Evolutionary conservation across 2,797 vertebrate genomes (phyloP).

Genomic region (Thunnus albacares): DNA sequence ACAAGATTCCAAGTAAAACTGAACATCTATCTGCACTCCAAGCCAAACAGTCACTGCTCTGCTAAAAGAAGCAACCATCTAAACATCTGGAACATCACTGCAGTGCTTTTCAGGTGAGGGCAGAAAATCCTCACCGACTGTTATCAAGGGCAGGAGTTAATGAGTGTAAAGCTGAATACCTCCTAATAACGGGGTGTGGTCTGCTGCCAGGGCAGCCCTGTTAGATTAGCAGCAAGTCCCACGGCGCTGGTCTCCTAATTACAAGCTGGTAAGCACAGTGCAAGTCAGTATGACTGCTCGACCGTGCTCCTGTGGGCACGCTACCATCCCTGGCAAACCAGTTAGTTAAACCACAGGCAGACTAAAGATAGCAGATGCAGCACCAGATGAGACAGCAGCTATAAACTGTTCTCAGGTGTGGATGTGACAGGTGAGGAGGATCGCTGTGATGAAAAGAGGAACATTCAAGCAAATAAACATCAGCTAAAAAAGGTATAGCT

Average conservation of each 20-base stretch:
- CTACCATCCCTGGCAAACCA: conserved; percentile 66
- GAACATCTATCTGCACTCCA: not conserved
- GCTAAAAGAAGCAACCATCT: not conserved
- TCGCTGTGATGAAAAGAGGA: not conserved
- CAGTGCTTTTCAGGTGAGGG: conserved; percentile 7
- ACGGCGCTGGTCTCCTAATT: conserved; percentile 72
- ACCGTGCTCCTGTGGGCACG: conserved; percentile 71
- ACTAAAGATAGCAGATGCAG: conserved; percentile 59
- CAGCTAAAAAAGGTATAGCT: not conserved
- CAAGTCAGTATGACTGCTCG: conserved; percentile 60
- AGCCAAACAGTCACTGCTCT: not conserved
- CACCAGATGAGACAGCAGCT: conserved; percentile 18
- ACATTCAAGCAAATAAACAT: not conserved
- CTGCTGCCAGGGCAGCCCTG: conserved; percentile 50
- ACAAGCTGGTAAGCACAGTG: conserved; percentile 64
- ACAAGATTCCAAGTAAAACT: conserved; percentile 16
- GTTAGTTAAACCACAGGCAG: conserved; percentile 58
- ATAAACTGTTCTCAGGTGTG: conserved; percentile 26
- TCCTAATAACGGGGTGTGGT: conserved; percentile 64
- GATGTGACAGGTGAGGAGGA: conserved; percentile 14
- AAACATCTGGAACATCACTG: not conserved
- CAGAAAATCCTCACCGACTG: conserved; percentile 4
- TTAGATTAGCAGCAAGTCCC: conserved; percentile 70
- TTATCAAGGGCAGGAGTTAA: conserved; percentile 40
- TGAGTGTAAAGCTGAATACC: conserved; percentile 47